Conservation (phyloP, 2,888 invertebrate species). For the Ichneumon xanthorius region DNA sequence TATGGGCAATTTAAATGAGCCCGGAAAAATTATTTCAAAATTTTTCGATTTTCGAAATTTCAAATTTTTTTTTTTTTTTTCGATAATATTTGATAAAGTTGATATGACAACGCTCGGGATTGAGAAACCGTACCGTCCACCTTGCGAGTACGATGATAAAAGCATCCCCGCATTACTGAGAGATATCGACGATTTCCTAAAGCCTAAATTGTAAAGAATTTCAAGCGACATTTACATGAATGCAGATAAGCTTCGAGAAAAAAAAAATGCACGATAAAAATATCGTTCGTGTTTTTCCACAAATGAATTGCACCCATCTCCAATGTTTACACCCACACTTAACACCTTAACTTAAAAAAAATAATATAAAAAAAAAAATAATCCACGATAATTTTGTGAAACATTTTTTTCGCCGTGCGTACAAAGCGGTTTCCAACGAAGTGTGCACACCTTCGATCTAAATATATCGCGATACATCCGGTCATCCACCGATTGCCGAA, state of each 20-base stretch:
- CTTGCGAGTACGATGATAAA: background rate
- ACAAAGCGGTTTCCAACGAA: slow-evolving; percentile 27
- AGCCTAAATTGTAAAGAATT: slow-evolving; percentile 16
- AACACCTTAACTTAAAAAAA: background rate
- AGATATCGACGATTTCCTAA: slow-evolving; percentile 8
- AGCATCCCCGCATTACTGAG: slow-evolving; percentile 15
- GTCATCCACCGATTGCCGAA: slow-evolving; percentile 71
- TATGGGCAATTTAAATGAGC: too few relatives aligned
- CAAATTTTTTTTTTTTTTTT: background rate
- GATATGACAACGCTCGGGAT: background rate
- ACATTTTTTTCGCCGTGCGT: background rate
- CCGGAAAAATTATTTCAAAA: background rate
- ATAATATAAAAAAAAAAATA: slow-evolving; percentile 18
- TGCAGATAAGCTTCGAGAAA: slow-evolving; percentile 54
- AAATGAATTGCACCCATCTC: slow-evolving; percentile 17
- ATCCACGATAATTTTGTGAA: slow-evolving; percentile 2
- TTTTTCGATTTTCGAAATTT: background rate
- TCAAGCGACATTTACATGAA: slow-evolving; percentile 67
- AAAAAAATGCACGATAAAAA: slow-evolving; percentile 33
- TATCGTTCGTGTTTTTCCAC: background rate
- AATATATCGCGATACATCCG: slow-evolving; percentile 60
- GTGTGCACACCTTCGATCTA: slow-evolving; percentile 55
- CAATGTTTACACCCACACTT: slow-evolving; percentile 19
- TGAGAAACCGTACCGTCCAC: background rate
- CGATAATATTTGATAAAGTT: background rate